These are phyloP conservation scores for Acanthis flammea DNA, from an alignment of 2,797 vertebrate species.

Conservation along the genomic window DNA sequence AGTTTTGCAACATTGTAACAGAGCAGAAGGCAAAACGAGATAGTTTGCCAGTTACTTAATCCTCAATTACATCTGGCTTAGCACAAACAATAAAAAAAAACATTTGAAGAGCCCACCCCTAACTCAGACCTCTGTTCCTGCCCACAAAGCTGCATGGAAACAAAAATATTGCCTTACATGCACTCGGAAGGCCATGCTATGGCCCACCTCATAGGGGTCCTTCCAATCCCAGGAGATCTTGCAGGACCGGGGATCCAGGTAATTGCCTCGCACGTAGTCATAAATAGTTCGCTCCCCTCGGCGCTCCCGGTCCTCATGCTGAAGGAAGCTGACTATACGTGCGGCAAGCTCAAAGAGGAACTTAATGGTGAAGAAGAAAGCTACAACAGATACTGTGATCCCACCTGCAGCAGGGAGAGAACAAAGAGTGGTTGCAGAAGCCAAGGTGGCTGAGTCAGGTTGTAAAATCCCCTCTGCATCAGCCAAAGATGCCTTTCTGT, in stretches of 20 bases:
- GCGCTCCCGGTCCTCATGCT: conserved; percentile 95
- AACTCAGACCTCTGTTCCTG: neutral
- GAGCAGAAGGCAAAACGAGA: neutral
- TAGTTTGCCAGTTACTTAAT: neutral
- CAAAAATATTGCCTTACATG: conserved; percentile 84
- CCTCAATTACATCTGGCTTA: neutral
- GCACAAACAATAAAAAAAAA: neutral
- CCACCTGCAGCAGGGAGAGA: conserved; percentile 83
- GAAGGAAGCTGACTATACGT: conserved; percentile 97
- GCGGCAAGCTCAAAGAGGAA: conserved; percentile 98
- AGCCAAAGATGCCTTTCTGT: neutral
- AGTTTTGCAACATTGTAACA: neutral
- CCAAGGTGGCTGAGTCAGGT: neutral
- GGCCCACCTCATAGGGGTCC: conserved; percentile 98
- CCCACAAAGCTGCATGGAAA: conserved; percentile 51
- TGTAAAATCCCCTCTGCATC: neutral
- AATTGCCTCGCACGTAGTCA: conserved; percentile 98
- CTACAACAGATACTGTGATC: conserved; percentile 98
- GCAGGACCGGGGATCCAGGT: conserved; percentile 97
- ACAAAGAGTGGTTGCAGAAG: neutral
- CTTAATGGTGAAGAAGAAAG: conserved; percentile 99
- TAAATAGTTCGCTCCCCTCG: conserved; percentile 96
- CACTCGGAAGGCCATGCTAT: conserved; percentile 97
- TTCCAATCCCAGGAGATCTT: conserved; percentile 99
- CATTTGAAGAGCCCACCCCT: neutral